Conservation (phyloP, 2,113 vertebrate species). For the Gymnobelideus leadbeateri region DNA sequence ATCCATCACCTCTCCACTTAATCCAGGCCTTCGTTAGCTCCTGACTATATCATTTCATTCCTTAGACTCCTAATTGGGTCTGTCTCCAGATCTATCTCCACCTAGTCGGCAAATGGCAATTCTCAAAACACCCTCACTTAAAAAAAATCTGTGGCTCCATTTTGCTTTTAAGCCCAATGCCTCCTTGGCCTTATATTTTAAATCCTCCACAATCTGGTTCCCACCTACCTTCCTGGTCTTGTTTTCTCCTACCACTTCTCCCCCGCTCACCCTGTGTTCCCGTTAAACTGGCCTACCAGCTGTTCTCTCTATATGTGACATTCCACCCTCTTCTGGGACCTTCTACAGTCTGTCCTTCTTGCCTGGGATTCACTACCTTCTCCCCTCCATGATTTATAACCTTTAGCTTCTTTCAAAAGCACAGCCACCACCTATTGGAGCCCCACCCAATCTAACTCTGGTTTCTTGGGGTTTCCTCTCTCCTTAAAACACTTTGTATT, state of each 20-base stretch:
- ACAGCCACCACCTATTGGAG: not conserved
- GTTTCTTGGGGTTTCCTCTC: not conserved
- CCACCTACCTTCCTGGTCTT: not conserved
- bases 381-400: not conserved
- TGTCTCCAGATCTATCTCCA: not conserved
- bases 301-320: not conserved
- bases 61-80: too few relatives aligned
- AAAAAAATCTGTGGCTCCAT: not conserved
- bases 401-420: not conserved
- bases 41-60: not conserved
- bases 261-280: not conserved
- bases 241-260: not conserved
- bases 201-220: not conserved
- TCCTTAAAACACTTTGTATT: not conserved
- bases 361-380: not conserved
- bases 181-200: not conserved
- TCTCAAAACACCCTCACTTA: slow-evolving; percentile 12
- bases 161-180: slow-evolving; percentile 11
- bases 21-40: not conserved
- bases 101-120: not conserved
- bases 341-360: not conserved
- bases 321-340: not conserved
- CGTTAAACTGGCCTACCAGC: not conserved
- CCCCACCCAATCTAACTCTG: not conserved
- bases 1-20: not conserved